Conservation (phyloP, 1,140 invertebrate genomes). For the Polypedilum pembai region DNA sequence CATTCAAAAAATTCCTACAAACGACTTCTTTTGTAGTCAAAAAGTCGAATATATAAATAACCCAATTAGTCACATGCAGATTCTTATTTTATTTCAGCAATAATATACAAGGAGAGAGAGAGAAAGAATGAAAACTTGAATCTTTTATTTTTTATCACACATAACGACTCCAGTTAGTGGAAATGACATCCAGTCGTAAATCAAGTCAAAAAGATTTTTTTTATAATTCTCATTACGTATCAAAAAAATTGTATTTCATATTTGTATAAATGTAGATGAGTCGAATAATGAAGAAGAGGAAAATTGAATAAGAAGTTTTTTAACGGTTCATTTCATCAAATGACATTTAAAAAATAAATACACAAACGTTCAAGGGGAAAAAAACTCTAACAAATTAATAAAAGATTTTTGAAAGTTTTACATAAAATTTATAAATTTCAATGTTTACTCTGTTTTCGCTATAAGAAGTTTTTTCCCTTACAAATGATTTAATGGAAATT, state of each 20-base stretch:
- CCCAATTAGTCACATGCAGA: constrained; percentile 10
- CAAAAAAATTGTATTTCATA: background rate
- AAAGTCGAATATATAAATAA: background rate
- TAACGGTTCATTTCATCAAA: constrained; percentile 26
- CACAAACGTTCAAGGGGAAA: background rate
- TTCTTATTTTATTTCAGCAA: background rate
- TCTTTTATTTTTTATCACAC: constrained; percentile 12
- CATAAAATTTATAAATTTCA: too few relatives aligned
- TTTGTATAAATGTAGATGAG: background rate
- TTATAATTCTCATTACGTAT: constrained; percentile 1
- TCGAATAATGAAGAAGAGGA: background rate
- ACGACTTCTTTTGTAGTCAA: too few relatives aligned
- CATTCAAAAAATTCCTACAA: background rate
- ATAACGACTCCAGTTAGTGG: background rate
- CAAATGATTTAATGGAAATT: too few relatives aligned
- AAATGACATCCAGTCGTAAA: background rate
- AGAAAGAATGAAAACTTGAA: too few relatives aligned
- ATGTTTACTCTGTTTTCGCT: too few relatives aligned
- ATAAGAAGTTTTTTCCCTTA: too few relatives aligned
- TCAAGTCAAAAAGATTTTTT: background rate
- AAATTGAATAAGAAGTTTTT: constrained; percentile 17
- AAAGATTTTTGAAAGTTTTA: too few relatives aligned
- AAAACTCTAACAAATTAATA: too few relatives aligned
- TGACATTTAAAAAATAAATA: constrained; percentile 4
- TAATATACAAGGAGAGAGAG: background rate